Base-by-base conservation (phyloP, 92 coral and sea anemone genomes). In the Porites evermanni region DNA sequence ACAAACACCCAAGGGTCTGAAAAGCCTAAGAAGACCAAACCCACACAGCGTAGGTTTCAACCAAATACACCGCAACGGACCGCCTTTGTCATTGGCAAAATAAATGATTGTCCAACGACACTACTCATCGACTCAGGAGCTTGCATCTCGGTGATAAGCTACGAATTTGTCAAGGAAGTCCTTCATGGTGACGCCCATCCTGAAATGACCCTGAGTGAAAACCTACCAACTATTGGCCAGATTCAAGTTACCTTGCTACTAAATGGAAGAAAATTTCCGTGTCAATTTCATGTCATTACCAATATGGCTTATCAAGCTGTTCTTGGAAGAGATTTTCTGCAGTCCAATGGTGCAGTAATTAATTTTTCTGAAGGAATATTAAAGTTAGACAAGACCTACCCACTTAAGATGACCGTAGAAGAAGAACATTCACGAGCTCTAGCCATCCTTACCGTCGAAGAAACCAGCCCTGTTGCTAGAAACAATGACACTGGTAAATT, bases 111-210 rank as follows among this genome's bases (percentile, higher is more conserved):
- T 12, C 63, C 65, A 1, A 32, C n/a, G 19, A 11, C 19, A 12
- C 51, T 53, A 3, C 29, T 75, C 3, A 32, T 75, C 21, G 79
- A 75, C 19, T 2, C 79, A 20, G 66, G 79, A 47, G 79, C 79
- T 2, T 53, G 24, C 2, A 52, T 51, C 13, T 38, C 79, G n/a
- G 18, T 14, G 17, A 50, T 74, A 2, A 52, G 26, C 14, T 26
- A 26, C 20, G 64, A 4, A 11, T 74, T 74, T n/a, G 47, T 70
- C n/a, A 70, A 19, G 12, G 53, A 70, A 44, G 21, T 1, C 11
- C 17, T 60, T 1, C 11, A 12, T n/a, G 17, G 17, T 12, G 13
- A 13, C 19, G 67, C 16, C 5, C 17, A 7, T 14, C 7, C 0
- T 16, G 17, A 4, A 12, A 60, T 60, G 11, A n/a, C 65, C 65